Conservation (phyloP, 2,797 vertebrate genomes). For the Eurystomus glaucurus region DNA sequence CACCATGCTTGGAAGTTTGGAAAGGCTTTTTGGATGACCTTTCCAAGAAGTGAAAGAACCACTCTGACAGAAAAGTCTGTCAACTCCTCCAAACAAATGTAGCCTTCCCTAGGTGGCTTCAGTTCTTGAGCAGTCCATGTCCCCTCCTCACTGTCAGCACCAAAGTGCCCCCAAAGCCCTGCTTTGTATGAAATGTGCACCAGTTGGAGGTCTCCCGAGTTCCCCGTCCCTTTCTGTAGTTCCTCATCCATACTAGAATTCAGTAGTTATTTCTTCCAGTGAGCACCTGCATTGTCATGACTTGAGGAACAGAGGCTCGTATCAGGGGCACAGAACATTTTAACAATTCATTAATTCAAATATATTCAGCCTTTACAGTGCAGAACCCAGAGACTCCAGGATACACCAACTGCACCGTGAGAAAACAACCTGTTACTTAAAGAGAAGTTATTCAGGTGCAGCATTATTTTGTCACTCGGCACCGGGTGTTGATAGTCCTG, state of each 20-base stretch:
- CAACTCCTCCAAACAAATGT: not conserved
- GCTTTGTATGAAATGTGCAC: not conserved
- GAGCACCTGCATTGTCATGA: not conserved
- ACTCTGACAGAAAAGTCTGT: not conserved
- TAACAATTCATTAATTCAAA: not conserved
- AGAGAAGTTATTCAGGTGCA: not conserved
- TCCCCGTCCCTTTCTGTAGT: not conserved
- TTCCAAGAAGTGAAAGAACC: not conserved
- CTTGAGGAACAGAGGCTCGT: not conserved
- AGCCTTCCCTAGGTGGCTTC: not conserved
- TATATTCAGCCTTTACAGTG: not conserved
- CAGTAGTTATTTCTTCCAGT: not conserved
- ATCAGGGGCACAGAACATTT: not conserved
- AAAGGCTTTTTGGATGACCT: not conserved
- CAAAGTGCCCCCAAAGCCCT: not conserved
- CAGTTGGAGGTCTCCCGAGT: not conserved
- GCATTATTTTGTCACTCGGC: not conserved
- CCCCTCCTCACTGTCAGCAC: not conserved
- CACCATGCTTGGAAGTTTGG: not conserved
- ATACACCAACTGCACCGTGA: not conserved
- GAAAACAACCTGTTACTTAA: not conserved
- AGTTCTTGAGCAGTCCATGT: not conserved
- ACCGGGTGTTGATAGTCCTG: not conserved
- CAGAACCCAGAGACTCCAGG: not conserved
- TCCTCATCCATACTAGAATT: not conserved